Evolutionary conservation across 2,888 invertebrate genomes (phyloP), one percentile per base, ranked within the genome.

Genomic region (Caenorhabditis sp.): DNA sequence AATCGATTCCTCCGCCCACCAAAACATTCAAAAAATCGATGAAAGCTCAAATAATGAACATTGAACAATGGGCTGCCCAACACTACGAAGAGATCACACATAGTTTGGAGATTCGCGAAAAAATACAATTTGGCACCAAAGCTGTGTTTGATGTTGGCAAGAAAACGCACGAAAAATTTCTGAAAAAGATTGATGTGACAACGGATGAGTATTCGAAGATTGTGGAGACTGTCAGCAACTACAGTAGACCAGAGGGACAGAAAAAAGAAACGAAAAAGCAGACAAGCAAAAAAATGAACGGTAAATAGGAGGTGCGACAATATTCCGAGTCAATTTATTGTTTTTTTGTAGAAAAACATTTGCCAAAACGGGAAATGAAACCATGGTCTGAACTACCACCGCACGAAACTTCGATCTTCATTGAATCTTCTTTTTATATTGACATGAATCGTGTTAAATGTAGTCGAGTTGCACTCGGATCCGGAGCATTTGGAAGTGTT

Each of bases 31-130:
- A 49, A 31, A 69, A 70, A 67, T 64, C 66, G 21, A 14, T 75
- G 21, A 27, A 37, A 14, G 53, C 60, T 21, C 75, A 77, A 26
- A 75, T 78, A 17, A 81, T 81, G 81, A 50, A 24, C 4, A 72
- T 66, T 36, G 81, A 81, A 31, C 77, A 79, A 55, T 77, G 77
- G 75, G 81, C 81, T 0, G 75, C 79, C 6, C 65, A 64, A 12
- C 76, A 81, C 62, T 81, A 63, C 27, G 72, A 73, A 17, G 72
- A 74, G 36, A 59, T 74, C 1, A 69, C 74, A 3, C 27, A 60
- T 2, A n/a, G 62, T 55, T 53, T 69, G 14, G 69, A 68, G 19
- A 21, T 61, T n/a, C 26, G 21, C 2, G 69, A 69, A 53, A 69
- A 69, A 53, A 51, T 58, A 8, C 14, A 58, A 23, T 76, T 68